Evolutionary conservation across 2,797 vertebrate genomes (phyloP), one percentile per base, ranked within the genome.

Genomic region (Phyllotis vaccarum): DNA sequence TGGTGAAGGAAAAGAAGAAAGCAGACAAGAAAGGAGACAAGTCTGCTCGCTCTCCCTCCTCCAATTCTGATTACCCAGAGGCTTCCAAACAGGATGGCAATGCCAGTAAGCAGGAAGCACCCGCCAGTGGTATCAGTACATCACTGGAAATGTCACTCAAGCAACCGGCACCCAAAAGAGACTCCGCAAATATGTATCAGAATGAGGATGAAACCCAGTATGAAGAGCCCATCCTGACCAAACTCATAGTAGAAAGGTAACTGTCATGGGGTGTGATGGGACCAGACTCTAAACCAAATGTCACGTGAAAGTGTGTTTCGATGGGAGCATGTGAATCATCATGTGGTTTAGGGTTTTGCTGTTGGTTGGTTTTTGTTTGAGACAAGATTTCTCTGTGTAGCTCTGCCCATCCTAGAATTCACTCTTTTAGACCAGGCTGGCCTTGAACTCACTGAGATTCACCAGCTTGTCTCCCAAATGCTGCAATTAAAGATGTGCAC

Each of bases 191-290:
- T 1, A 19, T 94, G 0, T 86, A 86, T 52, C 90, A 81, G 2
- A 40, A 7, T 9, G 83, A 74, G 0, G 96, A 96, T 0, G 6
- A 88, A 80, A 85, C 93, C 4, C 56, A 52, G 0, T 97, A 95
- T 0, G 91, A 99, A 75, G 98, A 98, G 3, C 97, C 98, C 14
- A 0, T 97, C 52, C 98, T 99, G 62, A 89, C 98, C 29, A 96
- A 95, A n/a, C 92, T 99, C 74, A 98, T 98, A 37, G 94, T 99
- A 1, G 97, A 98, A 97, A 99, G 99, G 99, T 99, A 97, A 97
- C 49, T 49, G 5, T 49, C 46, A 5, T 49, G 46, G 46, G 46
- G 46, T 49, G 46, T 49, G 46, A 49, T 9, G 9, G 46, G 46
- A 49, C 46, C 46, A 49, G 24, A 56, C 29, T 11, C 49, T 72